Conservation (phyloP, 2,888 invertebrate species). For the Helicoverpa assulta region DNA sequence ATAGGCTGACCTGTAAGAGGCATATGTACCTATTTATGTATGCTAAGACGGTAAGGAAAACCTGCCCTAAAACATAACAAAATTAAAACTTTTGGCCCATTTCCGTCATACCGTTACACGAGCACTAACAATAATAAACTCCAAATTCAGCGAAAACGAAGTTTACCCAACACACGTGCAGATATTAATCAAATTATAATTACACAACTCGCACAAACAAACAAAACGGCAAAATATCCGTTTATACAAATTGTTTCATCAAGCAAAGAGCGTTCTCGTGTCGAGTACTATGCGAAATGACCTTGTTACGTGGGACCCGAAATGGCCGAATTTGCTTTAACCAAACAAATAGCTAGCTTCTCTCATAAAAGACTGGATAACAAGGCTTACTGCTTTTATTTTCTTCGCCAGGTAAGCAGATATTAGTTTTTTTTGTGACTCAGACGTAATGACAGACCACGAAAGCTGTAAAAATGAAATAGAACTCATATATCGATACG, state of each 20-base stretch:
- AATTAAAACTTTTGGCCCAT: conserved; percentile 15
- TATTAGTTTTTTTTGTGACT: conserved; percentile 1
- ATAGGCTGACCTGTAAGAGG: too few species aligned
- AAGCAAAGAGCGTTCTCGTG: conserved; percentile 70
- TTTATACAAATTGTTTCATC: conserved; percentile 69
- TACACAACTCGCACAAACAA: conserved; percentile 45
- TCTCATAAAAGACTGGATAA: conserved; percentile 35
- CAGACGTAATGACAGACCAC: conserved; percentile 2
- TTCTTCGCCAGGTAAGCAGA: conserved; percentile 14
- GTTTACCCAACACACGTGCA: conserved; percentile 32
- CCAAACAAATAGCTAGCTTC: conserved; percentile 38
- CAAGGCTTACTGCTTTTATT: conserved; percentile 10
- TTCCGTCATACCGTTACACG: conserved; percentile 5
- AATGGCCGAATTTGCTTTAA: conserved; percentile 47
- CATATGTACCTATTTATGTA: too few species aligned
- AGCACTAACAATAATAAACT: conserved; percentile 21
- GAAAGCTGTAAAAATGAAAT: not conserved
- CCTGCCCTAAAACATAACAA: not conserved
- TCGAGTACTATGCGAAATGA: conserved; percentile 58
- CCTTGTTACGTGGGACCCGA: conserved; percentile 48
- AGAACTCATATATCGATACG: not conserved
- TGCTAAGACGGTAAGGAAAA: too few species aligned
- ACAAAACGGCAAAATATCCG: conserved; percentile 46
- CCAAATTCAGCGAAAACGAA: conserved; percentile 24
- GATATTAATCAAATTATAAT: conserved; percentile 52